Percentiles rank a stretch among this genome's conserved stretches.
Evolutionary conservation across 2,113 vertebrate genomes (phyloP).

Genomic region (Loxodonta africana): DNA sequence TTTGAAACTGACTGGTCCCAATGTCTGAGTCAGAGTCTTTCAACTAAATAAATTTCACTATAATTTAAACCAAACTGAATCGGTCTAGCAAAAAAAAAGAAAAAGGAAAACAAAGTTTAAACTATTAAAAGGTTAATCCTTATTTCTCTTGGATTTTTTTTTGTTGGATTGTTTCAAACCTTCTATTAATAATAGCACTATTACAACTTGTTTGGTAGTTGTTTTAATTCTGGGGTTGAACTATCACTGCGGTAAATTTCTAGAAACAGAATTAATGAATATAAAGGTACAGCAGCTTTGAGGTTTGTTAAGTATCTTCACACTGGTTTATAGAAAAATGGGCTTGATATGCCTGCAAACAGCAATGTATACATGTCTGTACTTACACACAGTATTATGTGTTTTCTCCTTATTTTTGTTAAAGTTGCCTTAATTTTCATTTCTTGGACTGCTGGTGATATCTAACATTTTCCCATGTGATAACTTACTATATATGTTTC

Average conservation of each 20-base stretch:
- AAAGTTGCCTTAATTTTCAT: constrained; percentile 5
- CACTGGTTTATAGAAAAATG: not conserved
- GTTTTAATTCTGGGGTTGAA: constrained; percentile 26
- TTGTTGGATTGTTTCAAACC: not conserved
- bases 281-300: not conserved
- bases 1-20: not conserved
- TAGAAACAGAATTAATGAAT: not conserved
- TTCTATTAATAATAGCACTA: not conserved
- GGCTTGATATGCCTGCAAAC: not conserved
- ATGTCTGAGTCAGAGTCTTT: not conserved
- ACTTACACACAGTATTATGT: not conserved
- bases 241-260: not conserved
- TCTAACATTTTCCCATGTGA: not conserved
- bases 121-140: not conserved
- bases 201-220: not conserved
- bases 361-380: not conserved
- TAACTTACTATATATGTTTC: not conserved
- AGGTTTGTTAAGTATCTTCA: not conserved
- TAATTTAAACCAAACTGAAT: constrained; percentile 29
- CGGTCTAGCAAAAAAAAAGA: not conserved
- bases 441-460: not conserved
- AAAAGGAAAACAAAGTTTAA: not conserved
- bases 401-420: not conserved
- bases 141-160: not conserved
- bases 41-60: not conserved